These are phyloP conservation scores for Lophochroa leadbeateri DNA, from an alignment of 2,113 vertebrate species.

Conservation along the genomic window DNA sequence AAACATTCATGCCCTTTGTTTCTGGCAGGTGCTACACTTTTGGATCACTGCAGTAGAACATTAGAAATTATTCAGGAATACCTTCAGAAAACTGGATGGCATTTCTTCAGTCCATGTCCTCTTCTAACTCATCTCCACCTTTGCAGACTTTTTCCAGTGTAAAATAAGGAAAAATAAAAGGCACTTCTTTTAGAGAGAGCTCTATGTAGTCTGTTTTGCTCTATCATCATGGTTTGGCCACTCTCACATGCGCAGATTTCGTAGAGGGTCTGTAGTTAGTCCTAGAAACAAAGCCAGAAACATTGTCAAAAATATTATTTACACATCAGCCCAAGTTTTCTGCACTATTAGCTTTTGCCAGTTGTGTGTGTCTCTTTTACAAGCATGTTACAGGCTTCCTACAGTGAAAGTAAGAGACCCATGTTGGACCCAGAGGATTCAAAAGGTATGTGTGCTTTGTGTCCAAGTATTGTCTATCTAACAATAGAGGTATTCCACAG, in stretches of 20 bases:
- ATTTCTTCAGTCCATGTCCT: background rate
- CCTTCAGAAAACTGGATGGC: background rate
- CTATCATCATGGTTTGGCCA: background rate
- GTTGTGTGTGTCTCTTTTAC: background rate
- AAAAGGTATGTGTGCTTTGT: slow-evolving; percentile 2
- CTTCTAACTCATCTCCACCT: background rate
- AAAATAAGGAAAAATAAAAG: background rate
- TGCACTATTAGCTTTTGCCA: background rate
- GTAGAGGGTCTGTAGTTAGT: background rate
- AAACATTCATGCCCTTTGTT: background rate
- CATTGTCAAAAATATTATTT: background rate
- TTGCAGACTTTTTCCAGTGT: background rate
- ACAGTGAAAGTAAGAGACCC: slow-evolving; percentile 7
- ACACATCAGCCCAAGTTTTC: background rate
- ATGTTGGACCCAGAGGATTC: background rate
- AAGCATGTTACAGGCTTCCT: background rate
- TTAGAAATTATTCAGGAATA: background rate
- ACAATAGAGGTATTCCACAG: slow-evolving; percentile 43
- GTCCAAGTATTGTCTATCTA: slow-evolving; percentile 17
- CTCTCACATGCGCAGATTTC: background rate
- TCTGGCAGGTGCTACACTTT: background rate
- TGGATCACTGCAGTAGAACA: background rate
- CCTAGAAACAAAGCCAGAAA: background rate
- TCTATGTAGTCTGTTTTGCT: background rate
- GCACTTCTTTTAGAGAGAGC: background rate